Base-by-base conservation (phyloP, 2,888 invertebrate species). In the Diadromus collaris region DNA sequence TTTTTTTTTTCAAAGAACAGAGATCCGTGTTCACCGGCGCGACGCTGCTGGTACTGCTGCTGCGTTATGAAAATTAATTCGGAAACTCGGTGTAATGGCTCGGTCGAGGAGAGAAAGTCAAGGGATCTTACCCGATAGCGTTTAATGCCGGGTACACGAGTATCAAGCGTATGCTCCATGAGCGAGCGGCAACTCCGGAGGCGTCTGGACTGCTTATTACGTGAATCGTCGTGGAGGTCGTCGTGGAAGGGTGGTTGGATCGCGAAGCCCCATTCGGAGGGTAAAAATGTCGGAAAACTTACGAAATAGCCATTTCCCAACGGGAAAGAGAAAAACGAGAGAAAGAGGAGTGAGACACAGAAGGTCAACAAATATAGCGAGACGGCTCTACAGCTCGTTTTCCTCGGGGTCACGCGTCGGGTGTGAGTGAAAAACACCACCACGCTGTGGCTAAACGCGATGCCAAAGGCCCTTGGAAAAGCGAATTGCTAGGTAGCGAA, bases 251-350 rank as follows among this genome's bases (percentile, higher is more conserved):
- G 54, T 48, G 69, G 64, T 38, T 61, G 46, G 51, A 24, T 79
- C 76, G 60, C 38, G 58, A 27, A 56, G 54, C 41, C 19, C 41
- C 70, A 44, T 69, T 68, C 38, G 63, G 68, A 72, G 67, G 63
- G 68, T 61, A 73, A 76, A 81, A 82, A 84, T 74, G 80, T 61
- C 71, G 81, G 19, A 81, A 85, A 88, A 87, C 84, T 87, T 86
- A 83, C 81, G 83, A 84, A 86, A 86, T 83, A 86, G 81, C 84
- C 83, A 87, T 86, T 87, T 86, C 80, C 84, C 82, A 24, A 21
- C 81, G 81, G 48, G n/a, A 19, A n/a, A 1, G 34, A 19, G 41
- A 68, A 56, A 29, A 67, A 44, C 13, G 41, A 48, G n/a, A 38
- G 34, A 29, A 6, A n/a, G 46, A 51, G 51, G 56, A 63, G 27